Evolutionary conservation across 1,140 invertebrate species (phyloP), one percentile per base, ranked within the genome.

Genomic region (Procambarus virginalis): DNA sequence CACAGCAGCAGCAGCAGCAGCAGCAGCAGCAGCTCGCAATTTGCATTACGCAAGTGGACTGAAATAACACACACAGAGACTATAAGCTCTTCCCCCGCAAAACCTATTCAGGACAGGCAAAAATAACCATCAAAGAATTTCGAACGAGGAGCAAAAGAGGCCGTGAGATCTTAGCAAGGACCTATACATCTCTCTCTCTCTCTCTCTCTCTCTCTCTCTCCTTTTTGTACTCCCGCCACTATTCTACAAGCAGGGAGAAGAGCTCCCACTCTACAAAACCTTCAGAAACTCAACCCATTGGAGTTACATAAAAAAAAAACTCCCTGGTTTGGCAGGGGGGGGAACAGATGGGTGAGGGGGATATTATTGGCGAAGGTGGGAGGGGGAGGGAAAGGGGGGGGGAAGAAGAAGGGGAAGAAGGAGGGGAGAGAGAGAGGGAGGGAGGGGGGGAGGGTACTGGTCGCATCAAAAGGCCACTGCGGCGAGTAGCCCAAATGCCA

Each of bases 401-500:
- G n/a, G n/a, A n/a, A n/a, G n/a, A n/a, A n/a, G n/a, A n/a, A n/a
- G n/a, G n/a, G 17, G n/a, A n/a, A n/a, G n/a, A n/a, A n/a, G n/a
- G n/a, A n/a, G n/a, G 60, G 64, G 64, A n/a, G 58, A n/a, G 0
- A 12, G 17, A 8, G 58, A 9, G 34, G 20, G 6, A 20, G 20
- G 3, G 51, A 22, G 51, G 10, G 46, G n/a, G 17, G 51, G 12
- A 60, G 60, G 1, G n/a, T 45, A 48, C 10, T 89, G 87, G 80
- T 48, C 34, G 87, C 81, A 89, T 89, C 87, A 89, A 89, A 89
- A 89, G 80, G 46, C 80, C 51, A 89, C 45, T 45, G 77, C 87
- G 80, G 73, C 87, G 87, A 83, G 87, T 89, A 89, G 80, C 87
- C 87, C 58, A 89, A 89, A 89, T 89, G 87, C 87, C 87, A 89